Conservation (phyloP, 2,888 invertebrate species). For the Noctua fimbriata region DNA sequence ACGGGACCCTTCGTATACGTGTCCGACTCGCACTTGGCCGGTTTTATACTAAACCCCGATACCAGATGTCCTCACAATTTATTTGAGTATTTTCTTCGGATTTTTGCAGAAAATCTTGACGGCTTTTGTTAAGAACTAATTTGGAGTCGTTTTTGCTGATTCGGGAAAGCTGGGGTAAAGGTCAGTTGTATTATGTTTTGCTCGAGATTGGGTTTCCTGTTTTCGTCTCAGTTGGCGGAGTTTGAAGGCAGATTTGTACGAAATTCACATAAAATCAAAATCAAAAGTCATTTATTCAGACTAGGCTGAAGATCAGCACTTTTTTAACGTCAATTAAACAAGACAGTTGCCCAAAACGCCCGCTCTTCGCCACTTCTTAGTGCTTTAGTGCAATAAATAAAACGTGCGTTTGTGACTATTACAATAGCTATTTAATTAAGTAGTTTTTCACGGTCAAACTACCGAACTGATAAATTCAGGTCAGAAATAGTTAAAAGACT, state of each 20-base stretch:
- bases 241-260: not conserved
- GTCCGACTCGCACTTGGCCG: not conserved
- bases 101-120: constrained; percentile 31
- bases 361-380: not conserved
- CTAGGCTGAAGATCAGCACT: not conserved
- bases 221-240: not conserved
- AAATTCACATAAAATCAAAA: not conserved
- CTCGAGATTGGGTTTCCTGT: constrained; percentile 13
- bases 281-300: not conserved
- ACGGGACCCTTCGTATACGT: not conserved
- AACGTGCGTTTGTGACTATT: not conserved
- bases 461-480: not conserved
- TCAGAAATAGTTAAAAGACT: no score
- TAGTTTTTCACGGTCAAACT: not conserved
- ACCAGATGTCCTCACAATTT: constrained; percentile 55
- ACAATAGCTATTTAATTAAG: not conserved
- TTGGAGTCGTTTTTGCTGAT: constrained; percentile 29
- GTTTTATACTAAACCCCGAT: constrained; percentile 27
- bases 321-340: not conserved
- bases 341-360: not conserved
- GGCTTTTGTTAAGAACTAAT: constrained; percentile 28
- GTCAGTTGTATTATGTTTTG: constrained; percentile 34
- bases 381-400: not conserved
- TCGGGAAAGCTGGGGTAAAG: constrained; percentile 9
- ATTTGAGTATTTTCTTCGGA: constrained; percentile 29